Evolutionary conservation across 2,113 vertebrate genomes (phyloP).

Genomic region (Macrotus californicus): DNA sequence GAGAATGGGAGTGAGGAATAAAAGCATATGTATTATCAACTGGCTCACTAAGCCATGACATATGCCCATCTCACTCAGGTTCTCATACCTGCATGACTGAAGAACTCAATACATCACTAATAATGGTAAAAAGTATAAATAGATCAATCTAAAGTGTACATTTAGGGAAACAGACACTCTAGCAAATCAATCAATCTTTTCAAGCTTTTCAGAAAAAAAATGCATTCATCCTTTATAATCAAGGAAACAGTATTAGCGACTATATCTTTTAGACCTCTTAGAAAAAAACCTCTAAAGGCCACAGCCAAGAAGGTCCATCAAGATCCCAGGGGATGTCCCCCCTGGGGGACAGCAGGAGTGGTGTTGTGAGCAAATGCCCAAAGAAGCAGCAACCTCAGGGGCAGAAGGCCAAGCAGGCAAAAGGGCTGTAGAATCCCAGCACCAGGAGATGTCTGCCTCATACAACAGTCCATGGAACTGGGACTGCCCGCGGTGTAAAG

Average conservation of each 20-base stretch:
- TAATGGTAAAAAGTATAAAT: not conserved
- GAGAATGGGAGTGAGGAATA: not conserved
- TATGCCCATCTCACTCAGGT: no score
- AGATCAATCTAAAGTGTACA: not conserved
- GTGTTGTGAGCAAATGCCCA: not conserved
- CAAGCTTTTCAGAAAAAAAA: slow-evolving; percentile 15
- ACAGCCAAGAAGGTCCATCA: not conserved
- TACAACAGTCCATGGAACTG: fast-evolving
- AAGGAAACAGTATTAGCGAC: not conserved
- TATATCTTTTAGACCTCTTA: not conserved
- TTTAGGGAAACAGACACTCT: not conserved
- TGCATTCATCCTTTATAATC: not conserved
- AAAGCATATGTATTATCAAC: not conserved
- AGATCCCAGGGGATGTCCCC: not conserved
- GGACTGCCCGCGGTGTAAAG: not conserved
- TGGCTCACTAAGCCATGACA: not conserved
- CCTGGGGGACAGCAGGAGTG: not conserved
- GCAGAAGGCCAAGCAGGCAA: not conserved
- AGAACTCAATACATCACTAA: not conserved
- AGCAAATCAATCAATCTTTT: not conserved
- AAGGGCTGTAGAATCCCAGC: not conserved
- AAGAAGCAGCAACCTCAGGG: not conserved
- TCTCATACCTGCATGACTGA: not conserved
- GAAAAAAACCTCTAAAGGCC: not conserved
- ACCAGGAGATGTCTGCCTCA: not conserved